Evolutionary conservation across 2,888 invertebrate genomes (phyloP), one percentile per base, ranked within the genome.

Genomic region (Agrilus cyanescens): DNA sequence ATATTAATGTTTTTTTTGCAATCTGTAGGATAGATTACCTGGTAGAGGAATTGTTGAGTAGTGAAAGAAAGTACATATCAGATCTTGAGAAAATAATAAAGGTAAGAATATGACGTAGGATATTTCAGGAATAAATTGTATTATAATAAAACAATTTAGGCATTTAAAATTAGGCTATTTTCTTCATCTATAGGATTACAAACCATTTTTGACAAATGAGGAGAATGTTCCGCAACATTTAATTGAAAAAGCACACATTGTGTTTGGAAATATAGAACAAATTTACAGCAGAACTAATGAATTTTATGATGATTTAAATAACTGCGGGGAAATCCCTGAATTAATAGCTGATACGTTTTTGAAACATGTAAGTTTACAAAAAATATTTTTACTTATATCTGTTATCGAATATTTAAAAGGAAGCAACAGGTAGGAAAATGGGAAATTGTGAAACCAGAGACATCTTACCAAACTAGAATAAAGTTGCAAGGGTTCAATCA

Each of bases 31-130:
- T 58, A 32, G 54, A 57, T 12, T 59, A 56, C 38, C 59, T 64
- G 18, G 52, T 62, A 4, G 57, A 61, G 14, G 65, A 66, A 51
- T 49, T 66, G 12, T 50, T 57, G 41, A 50, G 54, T n/a, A 64
- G 63, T 12, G 65, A 66, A 50, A 53, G 51, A 32, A 56, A 57
- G 30, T 66, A 65, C 41, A 57, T 65, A 2, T 43, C 50, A 2
- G 58, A 59, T 46, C 50, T 65, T 40, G 46, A 51, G 30, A 57
- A 56, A 50, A 52, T 62, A n/a, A 48, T 62, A 7, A 44, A 46
- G 16, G 63, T 63, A 56, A 54, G 56, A 47, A 44, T 29, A 32
- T n/a, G n/a, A 16, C 12, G 14, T 25, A 31, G 3, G 14, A 34
- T 13, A 4, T 20, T 20, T n/a, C n/a, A n/a, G n/a, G n/a, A n/a